Percentiles rank a stretch among this genome's conserved stretches.
phyloP scores from a whole-genome alignment of 2,888 invertebrate species.

The Calephelis perditalis region DNA sequence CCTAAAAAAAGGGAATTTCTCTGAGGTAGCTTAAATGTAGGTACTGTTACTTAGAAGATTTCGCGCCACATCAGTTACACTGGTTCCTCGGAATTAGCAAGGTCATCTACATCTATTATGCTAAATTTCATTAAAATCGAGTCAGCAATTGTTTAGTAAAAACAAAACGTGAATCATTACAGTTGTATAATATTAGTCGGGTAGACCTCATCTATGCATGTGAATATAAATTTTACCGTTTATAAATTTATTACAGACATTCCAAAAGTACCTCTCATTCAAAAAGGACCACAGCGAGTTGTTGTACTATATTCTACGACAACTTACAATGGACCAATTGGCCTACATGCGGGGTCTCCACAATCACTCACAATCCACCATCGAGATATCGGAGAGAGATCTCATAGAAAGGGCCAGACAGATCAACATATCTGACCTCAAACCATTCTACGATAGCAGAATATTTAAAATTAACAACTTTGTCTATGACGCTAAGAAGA shows the following conservation, averaged over 20 bases:
- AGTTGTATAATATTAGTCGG: too few species aligned
- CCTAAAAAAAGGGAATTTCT: too few species aligned
- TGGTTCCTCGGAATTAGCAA: too few species aligned
- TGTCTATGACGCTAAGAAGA: constrained; percentile 88
- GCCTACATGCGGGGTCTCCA: constrained; percentile 86
- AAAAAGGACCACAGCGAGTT: constrained; percentile 98
- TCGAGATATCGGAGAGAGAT: constrained; percentile 89
- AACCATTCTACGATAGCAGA: constrained; percentile 94
- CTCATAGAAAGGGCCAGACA: constrained; percentile 87
- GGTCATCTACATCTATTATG: too few species aligned
- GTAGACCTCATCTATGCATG: too few species aligned
- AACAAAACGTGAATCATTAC: too few species aligned
- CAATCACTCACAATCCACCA: constrained; percentile 81
- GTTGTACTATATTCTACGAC: constrained; percentile 95
- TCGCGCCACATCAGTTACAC: too few species aligned
- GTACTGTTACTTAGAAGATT: too few species aligned
- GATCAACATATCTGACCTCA: constrained; percentile 92
- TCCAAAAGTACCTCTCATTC: constrained; percentile 94
- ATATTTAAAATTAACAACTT: constrained; percentile 94
- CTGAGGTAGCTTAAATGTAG: too few species aligned
- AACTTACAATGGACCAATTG: constrained; percentile 94
- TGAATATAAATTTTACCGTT: too few species aligned
- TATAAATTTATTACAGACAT: constrained; percentile 81
- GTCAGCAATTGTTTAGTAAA: too few species aligned
- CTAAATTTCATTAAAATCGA: too few species aligned